phyloP scores from a whole-genome alignment of 2,888 invertebrate genomes.

The Lutraria lutraria region DNA sequence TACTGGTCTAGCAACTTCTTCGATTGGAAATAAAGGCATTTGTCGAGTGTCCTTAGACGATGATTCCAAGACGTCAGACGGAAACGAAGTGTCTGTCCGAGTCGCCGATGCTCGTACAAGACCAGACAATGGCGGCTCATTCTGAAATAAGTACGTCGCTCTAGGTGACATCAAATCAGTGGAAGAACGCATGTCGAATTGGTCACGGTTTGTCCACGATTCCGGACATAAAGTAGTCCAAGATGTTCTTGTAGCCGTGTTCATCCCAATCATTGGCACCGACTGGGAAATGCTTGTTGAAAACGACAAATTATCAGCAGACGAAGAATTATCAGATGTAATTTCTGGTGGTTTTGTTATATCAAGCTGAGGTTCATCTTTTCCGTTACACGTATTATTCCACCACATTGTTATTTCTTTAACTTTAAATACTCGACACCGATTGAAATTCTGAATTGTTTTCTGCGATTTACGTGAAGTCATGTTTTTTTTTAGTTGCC shows the following conservation, averaged over 20 bases:
- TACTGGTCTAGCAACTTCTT: no score
- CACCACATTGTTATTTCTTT: background rate
- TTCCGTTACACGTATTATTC: background rate
- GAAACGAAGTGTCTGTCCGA: background rate
- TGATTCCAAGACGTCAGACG: background rate
- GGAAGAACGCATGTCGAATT: background rate
- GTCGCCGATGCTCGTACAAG: background rate
- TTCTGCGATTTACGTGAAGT: background rate
- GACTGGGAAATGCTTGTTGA: background rate
- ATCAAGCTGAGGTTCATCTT: no score
- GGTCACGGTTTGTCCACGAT: background rate
- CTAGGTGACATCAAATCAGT: background rate
- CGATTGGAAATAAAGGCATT: no score
- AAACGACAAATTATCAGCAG: background rate
- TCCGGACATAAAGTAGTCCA: background rate
- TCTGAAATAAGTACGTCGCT: background rate
- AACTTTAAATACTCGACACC: background rate
- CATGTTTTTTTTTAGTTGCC: background rate
- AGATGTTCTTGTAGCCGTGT: background rate
- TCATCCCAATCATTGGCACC: background rate
- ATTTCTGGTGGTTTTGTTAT: no score
- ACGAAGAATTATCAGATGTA: no score
- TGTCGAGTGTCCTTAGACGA: no score
- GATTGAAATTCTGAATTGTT: background rate
- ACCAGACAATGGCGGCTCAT: background rate